Evolutionary conservation across 2,888 invertebrate genomes (phyloP).

Genomic region (Tridacna gigas): DNA sequence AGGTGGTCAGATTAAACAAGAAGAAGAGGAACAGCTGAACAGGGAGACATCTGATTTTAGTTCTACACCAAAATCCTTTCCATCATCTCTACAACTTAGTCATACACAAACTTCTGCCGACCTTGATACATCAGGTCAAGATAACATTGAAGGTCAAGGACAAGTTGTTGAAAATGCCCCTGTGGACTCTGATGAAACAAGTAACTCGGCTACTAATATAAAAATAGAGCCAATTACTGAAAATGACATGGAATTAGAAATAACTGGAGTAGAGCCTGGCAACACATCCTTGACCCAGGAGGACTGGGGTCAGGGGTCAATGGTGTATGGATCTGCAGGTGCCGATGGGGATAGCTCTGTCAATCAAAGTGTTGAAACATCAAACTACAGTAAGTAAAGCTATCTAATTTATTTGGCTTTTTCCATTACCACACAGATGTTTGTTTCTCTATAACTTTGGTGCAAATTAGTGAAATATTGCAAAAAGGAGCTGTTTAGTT

Average conservation of each 20-base stretch:
- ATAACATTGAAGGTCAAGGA: slow-evolving; percentile 17
- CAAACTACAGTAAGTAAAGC: slow-evolving; percentile 52
- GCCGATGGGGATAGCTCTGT: slow-evolving; percentile 26
- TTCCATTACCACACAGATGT: background rate
- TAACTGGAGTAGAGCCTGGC: slow-evolving; percentile 60
- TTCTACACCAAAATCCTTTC: slow-evolving; percentile 36
- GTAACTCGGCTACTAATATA: slow-evolving; percentile 41
- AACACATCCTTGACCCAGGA: slow-evolving; percentile 24
- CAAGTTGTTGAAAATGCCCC: slow-evolving; percentile 19
- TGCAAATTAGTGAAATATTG: no score
- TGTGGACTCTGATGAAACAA: slow-evolving; percentile 29
- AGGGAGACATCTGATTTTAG: slow-evolving; percentile 7
- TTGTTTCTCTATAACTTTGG: no score
- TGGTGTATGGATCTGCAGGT: background rate
- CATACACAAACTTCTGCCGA: slow-evolving; percentile 49
- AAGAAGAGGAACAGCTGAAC: slow-evolving; percentile 7
- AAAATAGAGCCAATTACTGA: slow-evolving; percentile 64
- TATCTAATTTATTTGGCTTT: background rate
- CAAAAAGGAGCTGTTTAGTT: no score
- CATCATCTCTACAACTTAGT: slow-evolving; percentile 43
- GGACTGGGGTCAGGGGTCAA: slow-evolving; percentile 37
- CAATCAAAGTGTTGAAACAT: slow-evolving; percentile 38
- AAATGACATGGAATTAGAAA: slow-evolving; percentile 60
- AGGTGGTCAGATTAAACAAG: slow-evolving; percentile 30
- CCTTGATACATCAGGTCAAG: slow-evolving; percentile 17